Conservation (phyloP, 1,140 invertebrate genomes). For the Leptinotarsa texana region DNA sequence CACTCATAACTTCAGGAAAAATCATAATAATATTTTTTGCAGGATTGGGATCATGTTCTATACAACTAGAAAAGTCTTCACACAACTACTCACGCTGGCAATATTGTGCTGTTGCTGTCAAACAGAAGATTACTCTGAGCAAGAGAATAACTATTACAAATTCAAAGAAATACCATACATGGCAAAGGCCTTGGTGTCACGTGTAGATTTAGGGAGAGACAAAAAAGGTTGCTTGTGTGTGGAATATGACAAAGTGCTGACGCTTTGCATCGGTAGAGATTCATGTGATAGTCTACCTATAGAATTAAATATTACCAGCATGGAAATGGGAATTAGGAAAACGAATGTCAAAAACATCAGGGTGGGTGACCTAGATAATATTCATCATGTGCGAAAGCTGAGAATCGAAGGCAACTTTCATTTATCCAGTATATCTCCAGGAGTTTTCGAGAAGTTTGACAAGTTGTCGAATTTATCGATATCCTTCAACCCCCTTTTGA, state of each 20-base stretch:
- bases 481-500: conserved; percentile 44
- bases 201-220: conserved; percentile 29
- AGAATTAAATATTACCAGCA: conserved; percentile 31
- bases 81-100: background rate
- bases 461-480: conserved; percentile 47
- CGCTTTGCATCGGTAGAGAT: conserved; percentile 43
- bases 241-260: conserved; percentile 30
- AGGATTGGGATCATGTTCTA: background rate
- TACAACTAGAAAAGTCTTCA: background rate
- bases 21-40: background rate
- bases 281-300: conserved; percentile 40
- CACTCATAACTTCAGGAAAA: no score
- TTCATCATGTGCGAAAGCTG: conserved; percentile 39
- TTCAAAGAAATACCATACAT: background rate
- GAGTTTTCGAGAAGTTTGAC: conserved; percentile 45
- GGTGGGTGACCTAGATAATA: conserved; percentile 40
- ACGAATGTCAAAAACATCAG: conserved; percentile 39
- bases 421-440: conserved; percentile 37
- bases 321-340: conserved; percentile 35
- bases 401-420: conserved; percentile 46
- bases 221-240: conserved; percentile 45
- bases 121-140: background rate
- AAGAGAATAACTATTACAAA: background rate
- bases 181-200: background rate
- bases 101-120: background rate